Evolutionary conservation across 1,140 invertebrate species (phyloP).

Genomic region (Archivesica marissinica): DNA sequence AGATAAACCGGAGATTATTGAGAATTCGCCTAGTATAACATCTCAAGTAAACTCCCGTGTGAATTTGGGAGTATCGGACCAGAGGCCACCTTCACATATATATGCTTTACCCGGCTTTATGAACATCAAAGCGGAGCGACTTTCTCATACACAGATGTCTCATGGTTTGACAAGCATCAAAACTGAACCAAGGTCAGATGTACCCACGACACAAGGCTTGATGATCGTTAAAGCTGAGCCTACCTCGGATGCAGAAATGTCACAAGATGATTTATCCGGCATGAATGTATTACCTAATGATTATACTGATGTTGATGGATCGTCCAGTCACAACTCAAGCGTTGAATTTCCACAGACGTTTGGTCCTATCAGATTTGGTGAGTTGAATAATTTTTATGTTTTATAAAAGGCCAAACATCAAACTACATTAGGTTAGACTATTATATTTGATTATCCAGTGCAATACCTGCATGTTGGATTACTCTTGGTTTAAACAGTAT

Average conservation of each 20-base stretch:
- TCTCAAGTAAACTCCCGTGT: no score
- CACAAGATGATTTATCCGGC: background rate
- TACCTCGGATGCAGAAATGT: background rate
- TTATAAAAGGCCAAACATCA: no score
- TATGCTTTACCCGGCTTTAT: no score
- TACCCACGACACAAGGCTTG: background rate
- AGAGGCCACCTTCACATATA: no score
- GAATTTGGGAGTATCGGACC: no score
- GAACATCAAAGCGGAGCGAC: background rate
- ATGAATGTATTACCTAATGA: background rate
- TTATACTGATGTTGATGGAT: background rate
- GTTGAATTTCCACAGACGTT: background rate
- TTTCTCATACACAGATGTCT: background rate
- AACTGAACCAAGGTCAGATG: background rate
- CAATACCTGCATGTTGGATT: no score
- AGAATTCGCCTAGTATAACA: no score
- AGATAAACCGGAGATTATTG: no score
- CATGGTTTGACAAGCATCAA: background rate
- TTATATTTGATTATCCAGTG: no score
- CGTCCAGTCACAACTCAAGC: background rate
- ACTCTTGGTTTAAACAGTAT: no score
- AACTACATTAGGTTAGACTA: no score
- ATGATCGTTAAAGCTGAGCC: background rate
- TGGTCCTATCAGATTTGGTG: slow-evolving; percentile 32
- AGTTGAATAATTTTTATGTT: no score